Evolutionary conservation across 2,113 vertebrate genomes (phyloP).

Genomic region (Tychaedon coryphoeus): DNA sequence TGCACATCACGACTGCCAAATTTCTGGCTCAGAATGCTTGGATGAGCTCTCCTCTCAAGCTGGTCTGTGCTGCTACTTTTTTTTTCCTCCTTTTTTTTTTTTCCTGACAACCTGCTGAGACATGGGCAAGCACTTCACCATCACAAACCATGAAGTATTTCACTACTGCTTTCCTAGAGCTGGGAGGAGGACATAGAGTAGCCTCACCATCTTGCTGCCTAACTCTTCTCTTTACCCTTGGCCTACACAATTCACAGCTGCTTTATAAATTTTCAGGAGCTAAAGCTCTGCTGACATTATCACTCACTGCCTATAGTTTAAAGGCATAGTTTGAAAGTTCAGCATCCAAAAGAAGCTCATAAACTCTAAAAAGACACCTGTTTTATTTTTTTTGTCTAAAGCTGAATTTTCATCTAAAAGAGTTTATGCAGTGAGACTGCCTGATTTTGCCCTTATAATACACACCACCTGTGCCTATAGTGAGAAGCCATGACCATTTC

Average conservation of each 20-base stretch:
- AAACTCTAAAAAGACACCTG: background rate
- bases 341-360: background rate
- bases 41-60: background rate
- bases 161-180: background rate
- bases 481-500: background rate
- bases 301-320: background rate
- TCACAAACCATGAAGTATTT: background rate
- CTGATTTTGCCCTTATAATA: background rate
- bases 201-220: background rate
- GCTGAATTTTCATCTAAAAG: background rate
- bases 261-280: background rate
- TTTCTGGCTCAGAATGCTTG: background rate
- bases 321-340: background rate
- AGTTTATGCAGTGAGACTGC: background rate
- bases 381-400: background rate
- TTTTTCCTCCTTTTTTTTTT: background rate
- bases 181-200: background rate
- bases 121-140: background rate
- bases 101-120: background rate
- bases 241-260: background rate
- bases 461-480: background rate
- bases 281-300: background rate
- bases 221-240: background rate
- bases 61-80: background rate
- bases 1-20: background rate